These are phyloP conservation scores for Erpobdella octoculata DNA, from an alignment of 2,888 invertebrate genomes.

Conservation along the genomic window DNA sequence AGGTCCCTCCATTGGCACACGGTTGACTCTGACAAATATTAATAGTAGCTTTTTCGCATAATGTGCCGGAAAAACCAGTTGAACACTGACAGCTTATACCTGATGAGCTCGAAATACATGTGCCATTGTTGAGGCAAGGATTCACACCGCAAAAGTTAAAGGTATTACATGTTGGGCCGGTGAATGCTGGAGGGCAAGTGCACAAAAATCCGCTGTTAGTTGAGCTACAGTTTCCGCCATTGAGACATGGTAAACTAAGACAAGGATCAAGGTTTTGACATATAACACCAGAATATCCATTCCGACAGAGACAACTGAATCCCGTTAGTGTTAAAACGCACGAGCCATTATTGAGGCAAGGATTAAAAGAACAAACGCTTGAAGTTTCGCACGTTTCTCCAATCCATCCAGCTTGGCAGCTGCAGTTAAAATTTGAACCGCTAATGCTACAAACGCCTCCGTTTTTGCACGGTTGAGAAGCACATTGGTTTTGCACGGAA, in stretches of 20 bases:
- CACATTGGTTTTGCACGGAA: constrained; percentile 38
- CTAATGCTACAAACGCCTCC: constrained; percentile 39
- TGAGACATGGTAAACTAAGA: constrained; percentile 31
- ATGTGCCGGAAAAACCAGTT: neutral
- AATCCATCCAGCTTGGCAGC: constrained; percentile 3
- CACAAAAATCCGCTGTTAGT: neutral
- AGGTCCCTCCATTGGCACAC: constrained; percentile 5
- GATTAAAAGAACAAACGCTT: constrained; percentile 23
- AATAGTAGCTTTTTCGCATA: neutral
- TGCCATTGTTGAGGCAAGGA: constrained; percentile 25
- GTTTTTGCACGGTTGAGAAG: constrained; percentile 40
- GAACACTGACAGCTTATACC: neutral
- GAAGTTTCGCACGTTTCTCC: constrained; percentile 20
- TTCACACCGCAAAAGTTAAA: constrained; percentile 22
- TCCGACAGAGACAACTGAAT: constrained; percentile 35
- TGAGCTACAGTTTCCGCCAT: constrained; percentile 31
- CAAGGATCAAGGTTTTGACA: constrained; percentile 39
- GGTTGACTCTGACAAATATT: neutral
- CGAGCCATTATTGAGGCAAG: constrained; percentile 40
- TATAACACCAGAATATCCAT: constrained; percentile 36
- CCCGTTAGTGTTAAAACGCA: constrained; percentile 30
- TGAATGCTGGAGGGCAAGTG: neutral
- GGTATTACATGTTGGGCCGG: neutral
- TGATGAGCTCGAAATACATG: neutral
- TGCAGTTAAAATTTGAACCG: constrained; percentile 13